Evolutionary conservation across 2,113 vertebrate species (phyloP).

Genomic region (Triplophysa rosa): DNA sequence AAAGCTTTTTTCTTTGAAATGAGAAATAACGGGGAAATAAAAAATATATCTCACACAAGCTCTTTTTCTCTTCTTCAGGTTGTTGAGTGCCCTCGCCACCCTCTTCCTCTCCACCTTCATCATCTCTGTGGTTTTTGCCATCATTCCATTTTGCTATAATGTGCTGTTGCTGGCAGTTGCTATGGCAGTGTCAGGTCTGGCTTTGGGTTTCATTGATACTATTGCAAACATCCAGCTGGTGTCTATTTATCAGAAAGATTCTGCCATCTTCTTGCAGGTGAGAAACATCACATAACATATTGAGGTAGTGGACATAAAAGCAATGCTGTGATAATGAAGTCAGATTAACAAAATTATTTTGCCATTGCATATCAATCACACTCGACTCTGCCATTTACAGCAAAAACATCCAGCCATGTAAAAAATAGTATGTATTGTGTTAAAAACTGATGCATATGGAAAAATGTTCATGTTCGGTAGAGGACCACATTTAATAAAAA

Average conservation of each 20-base stretch:
- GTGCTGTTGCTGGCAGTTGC: conserved; percentile 86
- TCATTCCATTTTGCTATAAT: conserved; percentile 89
- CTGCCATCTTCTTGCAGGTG: conserved; percentile 93
- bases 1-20: background rate
- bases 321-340: too few species aligned
- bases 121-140: conserved; percentile 91
- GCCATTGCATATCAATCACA: too few species aligned
- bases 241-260: conserved; percentile 92
- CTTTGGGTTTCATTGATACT: conserved; percentile 96
- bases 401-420: too few species aligned
- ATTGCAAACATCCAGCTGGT: conserved; percentile 96
- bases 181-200: conserved; percentile 91
- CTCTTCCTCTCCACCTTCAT: conserved; percentile 83
- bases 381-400: too few species aligned
- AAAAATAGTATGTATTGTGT: too few species aligned
- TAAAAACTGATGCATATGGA: too few species aligned
- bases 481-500: too few species aligned
- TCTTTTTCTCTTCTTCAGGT: conserved; percentile 65
- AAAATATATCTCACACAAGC: background rate
- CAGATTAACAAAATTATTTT: too few species aligned
- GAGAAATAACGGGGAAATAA: background rate
- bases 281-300: conserved; percentile 32
- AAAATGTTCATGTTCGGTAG: too few species aligned
- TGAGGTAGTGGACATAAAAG: too few species aligned
- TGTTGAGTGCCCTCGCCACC: conserved; percentile 82